phyloP scores from a whole-genome alignment of 1,140 invertebrate genomes.

The Elymnias hypermnestra region DNA sequence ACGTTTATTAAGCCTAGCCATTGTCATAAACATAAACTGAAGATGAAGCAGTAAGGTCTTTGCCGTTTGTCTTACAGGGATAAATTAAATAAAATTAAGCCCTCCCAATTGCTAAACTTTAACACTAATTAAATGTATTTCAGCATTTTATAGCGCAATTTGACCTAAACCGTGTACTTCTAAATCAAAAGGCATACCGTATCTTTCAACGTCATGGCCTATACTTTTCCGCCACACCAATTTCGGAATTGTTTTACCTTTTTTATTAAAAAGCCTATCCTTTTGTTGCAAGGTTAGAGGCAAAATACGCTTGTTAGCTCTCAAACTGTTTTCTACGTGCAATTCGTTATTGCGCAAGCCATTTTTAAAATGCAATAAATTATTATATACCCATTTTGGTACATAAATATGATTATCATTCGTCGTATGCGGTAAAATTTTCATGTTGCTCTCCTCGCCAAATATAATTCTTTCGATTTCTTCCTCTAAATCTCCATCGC shows the following conservation, averaged over 20 bases:
- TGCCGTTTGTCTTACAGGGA: too few relatives aligned
- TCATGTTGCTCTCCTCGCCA: conserved; percentile 16
- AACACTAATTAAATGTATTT: too few relatives aligned
- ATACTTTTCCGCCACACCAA: conserved; percentile 26
- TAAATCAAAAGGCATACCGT: conserved; percentile 35
- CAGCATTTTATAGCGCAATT: conserved; percentile 15
- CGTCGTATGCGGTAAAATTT: conserved; percentile 24
- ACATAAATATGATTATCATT: conserved; percentile 29
- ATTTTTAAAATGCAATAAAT: conserved; percentile 8
- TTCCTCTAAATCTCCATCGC: conserved; percentile 4
- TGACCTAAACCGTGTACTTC: conserved; percentile 40
- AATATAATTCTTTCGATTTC: conserved; percentile 25
- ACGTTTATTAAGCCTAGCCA: too few relatives aligned
- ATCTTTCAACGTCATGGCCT: conserved; percentile 12
- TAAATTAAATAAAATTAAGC: too few relatives aligned
- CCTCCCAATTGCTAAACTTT: too few relatives aligned
- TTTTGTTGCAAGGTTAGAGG: conserved; percentile 33
- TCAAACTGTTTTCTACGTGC: neutral
- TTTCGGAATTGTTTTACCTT: conserved; percentile 12
- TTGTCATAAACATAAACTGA: too few relatives aligned
- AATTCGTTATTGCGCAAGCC: neutral
- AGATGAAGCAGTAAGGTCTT: too few relatives aligned
- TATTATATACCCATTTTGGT: conserved; percentile 26
- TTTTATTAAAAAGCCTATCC: conserved; percentile 21
- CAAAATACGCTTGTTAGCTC: conserved; percentile 17